Percentiles rank a stretch among this genome's conserved stretches.
phyloP scores from a whole-genome alignment of 2,113 vertebrate species.

The Lota lota region DNA sequence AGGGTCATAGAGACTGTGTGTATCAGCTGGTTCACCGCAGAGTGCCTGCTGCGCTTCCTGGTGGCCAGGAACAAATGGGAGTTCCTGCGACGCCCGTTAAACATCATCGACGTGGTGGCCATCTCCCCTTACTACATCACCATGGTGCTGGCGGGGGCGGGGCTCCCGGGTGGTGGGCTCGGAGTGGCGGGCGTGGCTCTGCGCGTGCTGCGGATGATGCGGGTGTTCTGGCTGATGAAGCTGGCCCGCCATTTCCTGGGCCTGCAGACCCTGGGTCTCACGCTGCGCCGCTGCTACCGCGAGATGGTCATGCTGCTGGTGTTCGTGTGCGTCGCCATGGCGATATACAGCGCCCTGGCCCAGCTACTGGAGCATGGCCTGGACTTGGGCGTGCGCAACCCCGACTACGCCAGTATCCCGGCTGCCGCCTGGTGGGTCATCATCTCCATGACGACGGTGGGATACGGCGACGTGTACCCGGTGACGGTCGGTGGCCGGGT shows the following conservation, averaged over 20 bases:
- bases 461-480: conserved; percentile 97
- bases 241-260: conserved; percentile 97
- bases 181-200: conserved; percentile 94
- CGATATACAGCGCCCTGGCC: conserved; percentile 95
- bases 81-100: conserved; percentile 94
- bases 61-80: conserved; percentile 95
- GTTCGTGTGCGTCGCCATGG: conserved; percentile 97
- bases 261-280: conserved; percentile 95
- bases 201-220: conserved; percentile 95
- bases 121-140: conserved; percentile 93
- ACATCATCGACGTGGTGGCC: conserved; percentile 95
- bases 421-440: conserved; percentile 99
- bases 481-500: conserved; percentile 92
- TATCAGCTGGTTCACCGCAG: conserved; percentile 98
- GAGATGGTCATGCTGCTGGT: conserved; percentile 99
- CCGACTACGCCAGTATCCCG: conserved; percentile 95
- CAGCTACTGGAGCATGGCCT: conserved; percentile 96
- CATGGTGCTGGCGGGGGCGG: conserved; percentile 84
- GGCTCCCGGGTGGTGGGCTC: conserved; percentile 89
- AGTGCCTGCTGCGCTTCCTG: conserved; percentile 95
- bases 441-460: conserved; percentile 99
- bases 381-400: conserved; percentile 87
- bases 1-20: conserved; percentile 98
- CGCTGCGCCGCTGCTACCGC: conserved; percentile 92
- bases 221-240: conserved; percentile 99